phyloP scores from a whole-genome alignment of 2,888 invertebrate species.

The Flexamia atlantica region DNA sequence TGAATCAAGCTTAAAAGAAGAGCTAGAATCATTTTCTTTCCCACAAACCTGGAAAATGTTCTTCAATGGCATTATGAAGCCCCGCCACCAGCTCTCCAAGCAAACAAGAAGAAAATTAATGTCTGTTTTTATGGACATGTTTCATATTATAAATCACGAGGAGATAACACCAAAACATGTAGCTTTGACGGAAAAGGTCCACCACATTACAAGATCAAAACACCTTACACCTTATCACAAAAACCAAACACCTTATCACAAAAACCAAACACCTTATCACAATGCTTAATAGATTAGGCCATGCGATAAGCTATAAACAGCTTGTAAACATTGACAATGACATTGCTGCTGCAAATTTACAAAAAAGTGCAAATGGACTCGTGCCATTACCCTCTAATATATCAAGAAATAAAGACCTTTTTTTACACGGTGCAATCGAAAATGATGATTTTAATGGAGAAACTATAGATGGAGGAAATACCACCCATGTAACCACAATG shows the following conservation, averaged over 20 bases:
- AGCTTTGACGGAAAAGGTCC: constrained; percentile 35
- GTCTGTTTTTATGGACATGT: constrained; percentile 48
- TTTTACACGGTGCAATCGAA: constrained; percentile 28
- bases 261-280: constrained; percentile 40
- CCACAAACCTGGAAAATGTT: constrained; percentile 33
- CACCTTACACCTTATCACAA: too few relatives aligned
- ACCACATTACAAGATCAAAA: constrained; percentile 50
- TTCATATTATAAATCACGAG: constrained; percentile 35
- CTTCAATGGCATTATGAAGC: constrained; percentile 19
- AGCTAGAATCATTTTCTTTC: constrained; percentile 26
- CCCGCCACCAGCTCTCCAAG: constrained; percentile 36
- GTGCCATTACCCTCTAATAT: constrained; percentile 32
- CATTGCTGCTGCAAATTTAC: constrained; percentile 47
- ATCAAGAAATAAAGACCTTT: constrained; percentile 35
- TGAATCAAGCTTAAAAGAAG: constrained; percentile 6
- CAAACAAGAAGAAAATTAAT: constrained; percentile 49
- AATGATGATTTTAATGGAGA: constrained; percentile 42
- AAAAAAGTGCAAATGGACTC: constrained; percentile 46
- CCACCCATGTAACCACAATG: neutral
- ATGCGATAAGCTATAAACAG: constrained; percentile 51
- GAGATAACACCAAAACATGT: constrained; percentile 52
- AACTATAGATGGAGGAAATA: constrained; percentile 16
- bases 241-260: constrained; percentile 37
- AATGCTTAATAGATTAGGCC: constrained; percentile 42
- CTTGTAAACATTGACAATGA: constrained; percentile 39